These are phyloP conservation scores for Bettongia penicillata DNA, from an alignment of 2,113 vertebrate genomes.

Conservation along the genomic window DNA sequence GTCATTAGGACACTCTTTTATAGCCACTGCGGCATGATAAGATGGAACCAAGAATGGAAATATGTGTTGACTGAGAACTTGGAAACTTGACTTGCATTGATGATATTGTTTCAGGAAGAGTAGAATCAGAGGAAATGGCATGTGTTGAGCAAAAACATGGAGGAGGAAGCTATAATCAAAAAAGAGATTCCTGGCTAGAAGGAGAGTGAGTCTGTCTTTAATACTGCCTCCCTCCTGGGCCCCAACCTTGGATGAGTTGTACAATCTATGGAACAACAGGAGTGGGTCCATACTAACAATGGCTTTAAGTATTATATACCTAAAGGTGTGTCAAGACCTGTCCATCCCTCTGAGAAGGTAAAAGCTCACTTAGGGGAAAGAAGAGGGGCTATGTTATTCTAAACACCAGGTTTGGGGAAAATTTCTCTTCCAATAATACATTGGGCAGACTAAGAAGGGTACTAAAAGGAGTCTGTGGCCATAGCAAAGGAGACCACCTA, in stretches of 20 bases:
- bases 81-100: conserved; percentile 89
- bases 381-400: too few relatives aligned
- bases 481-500: too few relatives aligned
- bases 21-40: background rate
- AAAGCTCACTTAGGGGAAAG: background rate
- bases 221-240: conserved; percentile 92
- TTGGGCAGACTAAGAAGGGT: too few relatives aligned
- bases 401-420: too few relatives aligned
- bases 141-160: conserved; percentile 90
- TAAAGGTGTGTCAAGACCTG: background rate
- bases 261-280: conserved; percentile 83
- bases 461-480: too few relatives aligned
- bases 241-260: conserved; percentile 87
- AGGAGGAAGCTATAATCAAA: conserved; percentile 94
- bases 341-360: conserved; percentile 28
- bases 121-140: conserved; percentile 87
- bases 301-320: conserved; percentile 82
- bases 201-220: conserved; percentile 89
- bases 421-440: too few relatives aligned
- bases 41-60: conserved; percentile 73
- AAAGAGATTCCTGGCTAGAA: conserved; percentile 93
- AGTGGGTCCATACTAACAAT: conserved; percentile 79
- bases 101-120: conserved; percentile 94
- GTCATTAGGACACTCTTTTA: background rate
- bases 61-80: conserved; percentile 92